Base-by-base conservation (phyloP, 2,113 vertebrate species). In the Tamias sibiricus region DNA sequence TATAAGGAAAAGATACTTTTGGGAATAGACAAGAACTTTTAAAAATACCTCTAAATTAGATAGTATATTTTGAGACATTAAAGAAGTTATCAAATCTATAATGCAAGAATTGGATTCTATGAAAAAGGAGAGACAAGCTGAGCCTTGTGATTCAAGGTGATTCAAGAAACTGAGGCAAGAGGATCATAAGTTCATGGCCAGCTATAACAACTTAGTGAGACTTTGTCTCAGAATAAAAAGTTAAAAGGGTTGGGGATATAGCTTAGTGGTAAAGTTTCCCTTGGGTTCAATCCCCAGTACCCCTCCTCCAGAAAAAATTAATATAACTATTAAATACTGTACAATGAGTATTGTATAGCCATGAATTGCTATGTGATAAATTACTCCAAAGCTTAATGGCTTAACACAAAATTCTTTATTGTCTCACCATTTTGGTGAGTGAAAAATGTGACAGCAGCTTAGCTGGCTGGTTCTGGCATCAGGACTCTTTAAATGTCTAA, bases 41-140 rank as follows among this genome's bases (percentile, higher is more conserved):
- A 91, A 89, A 54, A 76, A 37, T 52, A 16, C 20, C n/a, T 94
- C 44, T 95, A 86, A 80, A 14, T 76, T 80, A 91, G 24, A 59
- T 62, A 47, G 16, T 86, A n/a, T 75, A 80, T 59, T 64, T 91
- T 32, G 37, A 13, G 40, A 85, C 72, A 62, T 84, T 95, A 62
- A 75, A 75, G 76, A 93, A 77, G 42, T 91, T 68, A 82, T 47
- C 64, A 4, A 35, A 71, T 69, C 47, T 75, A 4, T 83, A 94
- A 80, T 69, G 42, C 30, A 95, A 87, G 54, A 90, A 64, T 84
- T 68, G 37, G n/a, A 64, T 81, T 40, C 37, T 54, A 40, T 71
- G n/a, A 54, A 64, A 57, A 85, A 80, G 40, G 22, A 62, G 59
- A 62, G 59, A 26, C 24, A 62, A 62, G 8, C 59, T 62, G 22